Base-by-base conservation (phyloP, 2,888 invertebrate genomes). In the Pocota personata region DNA sequence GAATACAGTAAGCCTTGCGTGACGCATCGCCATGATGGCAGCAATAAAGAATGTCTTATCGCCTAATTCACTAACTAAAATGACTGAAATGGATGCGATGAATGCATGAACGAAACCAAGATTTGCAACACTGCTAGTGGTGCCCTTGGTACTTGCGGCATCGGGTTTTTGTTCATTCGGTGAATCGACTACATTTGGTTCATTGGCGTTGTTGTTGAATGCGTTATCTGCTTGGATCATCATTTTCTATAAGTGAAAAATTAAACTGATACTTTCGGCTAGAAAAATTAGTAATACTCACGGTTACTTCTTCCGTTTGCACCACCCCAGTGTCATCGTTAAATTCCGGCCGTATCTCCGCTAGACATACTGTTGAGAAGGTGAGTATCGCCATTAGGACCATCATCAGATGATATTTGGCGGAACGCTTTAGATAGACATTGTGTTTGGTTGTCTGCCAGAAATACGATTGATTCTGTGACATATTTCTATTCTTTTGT, bases 21-120 rank as follows among this genome's bases (percentile, higher is more conserved):
- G 98, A 90, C 98, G 95, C 99, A 99, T 99, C 1, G 99, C 98
- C 99, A 99, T 98, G 87, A 99, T 99, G 88, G 99, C 99, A 32
- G 99, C 99, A 90, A 99, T 99, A 93, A 99, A 99, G 94, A 99
- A 99, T 8, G 99, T 99, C 93, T 99, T 99, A 93, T 99, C 99
- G 12, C 99, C 99, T 78, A 99, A 93, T 93, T 99, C 99, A 0
- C 99, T 99, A 58, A 99, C 98, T 80, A 99, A 94, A 89, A 99
- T 99, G 88, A 99, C 98, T 58, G 98, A 98, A 82, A 99, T 94
- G 0, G 99, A 97, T 43, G 99, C 98, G 69, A 99, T 93, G 92
- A 99, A 98, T 10, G 97, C 99, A 93, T 98, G 97, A 90, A 97
- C 93, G 92, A 99, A 98, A 79, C 97, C 97, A 75, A 95, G 93